Evolutionary conservation across 2,888 invertebrate genomes (phyloP), one percentile per base, ranked within the genome.

Genomic region (Thymelicus sylvestris): DNA sequence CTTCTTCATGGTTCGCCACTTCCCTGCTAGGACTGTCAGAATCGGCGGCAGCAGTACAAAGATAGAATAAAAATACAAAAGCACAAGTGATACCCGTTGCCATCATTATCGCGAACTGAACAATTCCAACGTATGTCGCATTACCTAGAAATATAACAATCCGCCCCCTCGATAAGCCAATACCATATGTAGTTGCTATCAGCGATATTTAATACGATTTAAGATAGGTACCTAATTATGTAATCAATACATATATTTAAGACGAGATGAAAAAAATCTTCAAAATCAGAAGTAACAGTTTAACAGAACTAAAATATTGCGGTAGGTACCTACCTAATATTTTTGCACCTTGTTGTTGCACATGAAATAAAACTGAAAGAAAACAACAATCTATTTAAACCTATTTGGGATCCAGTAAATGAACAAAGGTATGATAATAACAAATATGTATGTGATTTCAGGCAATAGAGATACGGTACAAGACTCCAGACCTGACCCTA

Each of bases 381-480:
- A 73, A 86, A 3, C 80, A 81, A n/a, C 68, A 78, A 55, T 31
- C 31, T 31, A 2, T 2, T 19, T 19, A 5, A 31, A 2, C 31
- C 3, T 3, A 5, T 5, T 31, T 31, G 5, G 31, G 3, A 31
- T 31, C 31, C 31, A 2, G 19, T 19, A 19, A 19, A 19, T 5
- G 31, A 5, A 31, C 5, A 31, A 31, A 31, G 24, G 6, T 12
- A 31, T 24, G 44, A 44, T 44, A 4, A 41, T 8, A 0, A 15
- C 50, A 39, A 61, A 44, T 39, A 12, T 67, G 66, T 70, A n/a
- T 67, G 67, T 70, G 66, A 70, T 81, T 81, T 31, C 80, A 94
- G 94, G 92, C 90, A 6, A 79, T 94, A 71, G 92, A 94, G 77
- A 90, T 94, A 61, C 82, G 81, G 4, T 94, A 94, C 79, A 83